These are phyloP conservation scores for Pteropus rufus DNA, from an alignment of 2,797 vertebrate species.

Conservation along the genomic window DNA sequence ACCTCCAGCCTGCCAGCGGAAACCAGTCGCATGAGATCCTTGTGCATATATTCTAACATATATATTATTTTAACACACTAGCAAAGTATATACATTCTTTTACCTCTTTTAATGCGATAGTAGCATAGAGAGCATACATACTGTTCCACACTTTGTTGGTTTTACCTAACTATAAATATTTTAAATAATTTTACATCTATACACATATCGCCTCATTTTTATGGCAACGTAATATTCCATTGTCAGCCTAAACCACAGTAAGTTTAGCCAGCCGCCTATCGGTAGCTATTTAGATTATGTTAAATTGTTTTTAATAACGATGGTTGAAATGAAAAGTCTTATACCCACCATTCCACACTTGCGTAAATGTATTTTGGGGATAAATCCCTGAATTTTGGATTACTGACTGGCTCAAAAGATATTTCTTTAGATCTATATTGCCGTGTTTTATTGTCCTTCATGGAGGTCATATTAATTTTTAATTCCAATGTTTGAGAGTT, in stretches of 20 bases:
- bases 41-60: background rate
- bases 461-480: background rate
- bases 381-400: background rate
- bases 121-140: background rate
- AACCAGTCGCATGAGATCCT: background rate
- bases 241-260: background rate
- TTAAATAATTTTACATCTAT: background rate
- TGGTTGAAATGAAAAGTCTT: background rate
- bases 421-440: background rate
- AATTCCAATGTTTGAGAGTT: background rate
- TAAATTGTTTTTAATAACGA: background rate
- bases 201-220: background rate
- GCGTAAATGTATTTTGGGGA: background rate
- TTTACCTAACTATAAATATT: background rate
- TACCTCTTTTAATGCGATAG: background rate
- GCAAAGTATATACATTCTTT: background rate
- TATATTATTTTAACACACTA: background rate
- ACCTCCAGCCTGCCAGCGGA: background rate
- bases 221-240: background rate
- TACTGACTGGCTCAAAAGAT: background rate
- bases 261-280: background rate
- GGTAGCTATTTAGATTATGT: background rate
- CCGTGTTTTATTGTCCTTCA: background rate
- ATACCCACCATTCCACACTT: background rate
- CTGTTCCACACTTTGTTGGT: background rate